These are phyloP conservation scores for Luidia sarsii DNA, from an alignment of 53 echinoderm and acorn worm species.

Conservation along the genomic window DNA sequence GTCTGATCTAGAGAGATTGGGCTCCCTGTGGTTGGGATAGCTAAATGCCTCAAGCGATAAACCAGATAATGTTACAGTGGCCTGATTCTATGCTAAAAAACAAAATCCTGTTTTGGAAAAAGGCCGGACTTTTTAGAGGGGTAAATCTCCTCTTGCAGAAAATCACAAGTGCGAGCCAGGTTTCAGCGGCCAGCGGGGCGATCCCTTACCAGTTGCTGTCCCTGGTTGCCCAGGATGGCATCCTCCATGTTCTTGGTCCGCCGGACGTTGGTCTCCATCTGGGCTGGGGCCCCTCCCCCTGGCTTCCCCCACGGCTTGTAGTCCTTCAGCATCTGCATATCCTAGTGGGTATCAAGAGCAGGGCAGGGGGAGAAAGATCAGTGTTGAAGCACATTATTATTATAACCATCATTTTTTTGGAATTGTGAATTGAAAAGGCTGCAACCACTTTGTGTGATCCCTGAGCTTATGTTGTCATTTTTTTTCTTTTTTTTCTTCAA, in stretches of 20 bases:
- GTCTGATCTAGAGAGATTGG: background rate
- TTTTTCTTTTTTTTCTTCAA: too few species aligned
- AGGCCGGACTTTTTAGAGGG: background rate
- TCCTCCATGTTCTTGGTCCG: slow-evolving; percentile 72
- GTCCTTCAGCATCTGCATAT: slow-evolving; percentile 83
- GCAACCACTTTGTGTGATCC: too few species aligned
- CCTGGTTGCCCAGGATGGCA: slow-evolving; percentile 56
- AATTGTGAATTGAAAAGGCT: too few species aligned
- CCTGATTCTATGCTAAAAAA: background rate
- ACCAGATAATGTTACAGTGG: too few species aligned
- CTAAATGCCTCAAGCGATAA: too few species aligned
- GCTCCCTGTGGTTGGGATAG: too few species aligned
- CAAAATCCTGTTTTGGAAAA: background rate
- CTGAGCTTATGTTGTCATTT: too few species aligned
- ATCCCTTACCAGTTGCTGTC: slow-evolving; percentile 63
- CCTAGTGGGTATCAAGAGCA: slow-evolving; percentile 30
- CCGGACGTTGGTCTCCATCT: slow-evolving; percentile 20
- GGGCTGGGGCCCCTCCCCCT: slow-evolving; percentile 81
- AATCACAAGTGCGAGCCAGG: too few species aligned
- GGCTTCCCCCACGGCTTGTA: slow-evolving; percentile 87
- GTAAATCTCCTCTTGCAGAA: too few species aligned
- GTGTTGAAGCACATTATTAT: background rate
- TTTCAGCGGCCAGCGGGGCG: too few species aligned
- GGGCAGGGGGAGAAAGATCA: background rate
- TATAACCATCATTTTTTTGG: too few species aligned